Conservation (phyloP, 2,797 vertebrate genomes). For the Acanthurus tractus region DNA sequence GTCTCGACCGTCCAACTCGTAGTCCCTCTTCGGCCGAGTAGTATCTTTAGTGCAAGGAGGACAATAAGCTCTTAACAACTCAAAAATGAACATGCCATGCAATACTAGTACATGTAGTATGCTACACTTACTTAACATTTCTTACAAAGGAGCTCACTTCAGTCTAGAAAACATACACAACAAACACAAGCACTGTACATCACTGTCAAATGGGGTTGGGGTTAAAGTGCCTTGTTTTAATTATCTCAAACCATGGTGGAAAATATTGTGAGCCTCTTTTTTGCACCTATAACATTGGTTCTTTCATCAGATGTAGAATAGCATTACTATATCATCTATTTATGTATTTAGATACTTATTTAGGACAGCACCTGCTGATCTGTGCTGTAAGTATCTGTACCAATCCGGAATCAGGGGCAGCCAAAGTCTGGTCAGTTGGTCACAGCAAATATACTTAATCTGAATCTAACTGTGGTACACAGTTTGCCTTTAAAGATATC, state of each 20-base stretch:
- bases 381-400: not conserved
- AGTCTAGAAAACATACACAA: not conserved
- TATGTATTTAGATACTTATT: not conserved
- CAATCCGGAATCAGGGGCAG: rapidly evolving
- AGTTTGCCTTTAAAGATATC: constrained; percentile 12
- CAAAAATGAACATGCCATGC: not conserved
- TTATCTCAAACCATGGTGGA: not conserved
- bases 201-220: not conserved
- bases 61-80: constrained; percentile 1
- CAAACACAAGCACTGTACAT: not conserved
- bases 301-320: not conserved
- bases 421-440: not conserved
- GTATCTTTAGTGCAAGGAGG: constrained; percentile 86
- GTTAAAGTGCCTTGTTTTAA: not conserved
- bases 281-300: not conserved
- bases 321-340: not conserved
- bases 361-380: not conserved
- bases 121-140: not conserved
- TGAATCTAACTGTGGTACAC: not conserved
- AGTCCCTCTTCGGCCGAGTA: constrained; percentile 94
- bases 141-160: not conserved
- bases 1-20: constrained; percentile 96
- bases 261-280: not conserved
- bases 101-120: not conserved
- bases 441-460: not conserved